Evolutionary conservation across 2,888 invertebrate genomes (phyloP).

Genomic region (Neelides folsomi): DNA sequence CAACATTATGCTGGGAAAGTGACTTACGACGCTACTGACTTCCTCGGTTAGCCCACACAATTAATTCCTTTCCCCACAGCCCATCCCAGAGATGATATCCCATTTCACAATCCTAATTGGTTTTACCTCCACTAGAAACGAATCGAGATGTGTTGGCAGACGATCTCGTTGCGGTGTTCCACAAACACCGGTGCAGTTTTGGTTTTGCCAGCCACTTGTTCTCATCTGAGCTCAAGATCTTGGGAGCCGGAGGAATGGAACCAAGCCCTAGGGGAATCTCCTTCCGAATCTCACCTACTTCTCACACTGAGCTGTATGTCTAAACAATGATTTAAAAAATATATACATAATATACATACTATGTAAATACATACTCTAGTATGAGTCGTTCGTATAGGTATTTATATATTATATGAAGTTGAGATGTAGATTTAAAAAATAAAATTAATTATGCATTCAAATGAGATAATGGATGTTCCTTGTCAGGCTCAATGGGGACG

Average conservation of each 20-base stretch:
- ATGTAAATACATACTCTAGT: too few relatives aligned
- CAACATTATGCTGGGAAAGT: slow-evolving; percentile 80
- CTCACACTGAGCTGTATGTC: slow-evolving; percentile 57
- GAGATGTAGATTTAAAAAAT: background rate
- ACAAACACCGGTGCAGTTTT: slow-evolving; percentile 82
- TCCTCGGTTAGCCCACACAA: slow-evolving; percentile 45
- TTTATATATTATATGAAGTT: too few relatives aligned
- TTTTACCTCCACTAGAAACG: slow-evolving; percentile 48
- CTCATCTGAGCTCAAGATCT: slow-evolving; percentile 74
- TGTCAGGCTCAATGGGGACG: slow-evolving; percentile 59
- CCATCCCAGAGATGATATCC: background rate
- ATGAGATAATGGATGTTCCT: background rate
- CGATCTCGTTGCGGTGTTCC: slow-evolving; percentile 81
- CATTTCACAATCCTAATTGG: background rate
- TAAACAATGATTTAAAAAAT: too few relatives aligned
- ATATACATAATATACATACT: too few relatives aligned
- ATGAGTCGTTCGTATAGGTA: too few relatives aligned
- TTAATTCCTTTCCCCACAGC: background rate
- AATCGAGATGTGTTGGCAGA: slow-evolving; percentile 86
- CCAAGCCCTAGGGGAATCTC: slow-evolving; percentile 63
- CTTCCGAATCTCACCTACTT: slow-evolving; percentile 80
- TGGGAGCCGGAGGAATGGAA: slow-evolving; percentile 51
- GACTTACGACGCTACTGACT: slow-evolving; percentile 75
- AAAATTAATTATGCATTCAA: background rate
- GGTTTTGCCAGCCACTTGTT: slow-evolving; percentile 96